Evolutionary conservation across 2,113 vertebrate species (phyloP), one percentile per base, ranked within the genome.

Genomic region (Brachyhypopomus gauderio): DNA sequence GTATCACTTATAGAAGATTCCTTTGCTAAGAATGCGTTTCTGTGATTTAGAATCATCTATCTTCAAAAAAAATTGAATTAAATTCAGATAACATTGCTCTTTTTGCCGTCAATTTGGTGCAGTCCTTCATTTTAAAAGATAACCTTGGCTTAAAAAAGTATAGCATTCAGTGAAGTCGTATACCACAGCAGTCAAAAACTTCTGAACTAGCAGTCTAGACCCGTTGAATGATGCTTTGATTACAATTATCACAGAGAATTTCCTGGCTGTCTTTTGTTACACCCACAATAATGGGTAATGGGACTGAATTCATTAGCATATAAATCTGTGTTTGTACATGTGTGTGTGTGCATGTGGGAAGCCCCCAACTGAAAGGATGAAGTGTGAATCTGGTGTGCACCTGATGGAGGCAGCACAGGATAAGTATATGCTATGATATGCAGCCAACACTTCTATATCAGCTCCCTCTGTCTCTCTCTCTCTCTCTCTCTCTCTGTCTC

Each of bases 171-270:
- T 19, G 34, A 67, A 36, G 30, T 20, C 64, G 3, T 4, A 1
- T 4, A 14, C 34, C 16, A 2, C 55, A 7, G 38, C 56, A 63
- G 25, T 34, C 58, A 34, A 45, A 8, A 55, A 8, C 62, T 17
- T 34, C 62, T 17, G 38, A n/a, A 8, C 23, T 60, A 60, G 30
- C 25, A 60, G 59, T 77, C 83, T 77, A 80, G 83, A 80, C 83
- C 56, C 41, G 36, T 76, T 77, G 25, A 56, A 27, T 81, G 41
- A 36, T 30, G 62, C 72, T 59, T 20, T 85, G 78, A 81, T 81
- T 81, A 85, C 27, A 62, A 48, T 85, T 75, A 85, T 85, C 75
- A 78, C 56, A 48, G 66, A 67, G 71, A 72, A 70, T 80, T 76
- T 66, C 62, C 17, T 72, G 36, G 1, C 0, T 30, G 34, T 27